Percentiles rank a stretch among this genome's conserved stretches.
Evolutionary conservation across 2,797 vertebrate species (phyloP).

Genomic region (Astyanax mexicanus): DNA sequence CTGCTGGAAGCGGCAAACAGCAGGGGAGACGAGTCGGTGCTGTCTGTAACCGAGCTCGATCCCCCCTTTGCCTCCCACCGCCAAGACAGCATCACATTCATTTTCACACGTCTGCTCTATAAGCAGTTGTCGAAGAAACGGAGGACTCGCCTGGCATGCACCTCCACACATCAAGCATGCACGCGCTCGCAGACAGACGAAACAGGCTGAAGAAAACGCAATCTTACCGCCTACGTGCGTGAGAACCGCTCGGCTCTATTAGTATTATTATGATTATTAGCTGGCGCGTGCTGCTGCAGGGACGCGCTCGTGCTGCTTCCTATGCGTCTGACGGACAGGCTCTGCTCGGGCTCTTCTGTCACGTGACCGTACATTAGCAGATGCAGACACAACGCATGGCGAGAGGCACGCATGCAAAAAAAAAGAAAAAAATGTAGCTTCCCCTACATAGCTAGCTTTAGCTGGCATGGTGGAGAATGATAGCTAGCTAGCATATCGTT

Average conservation of each 20-base stretch:
- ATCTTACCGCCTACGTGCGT: slow-evolving; percentile 63
- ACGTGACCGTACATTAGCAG: slow-evolving; percentile 62
- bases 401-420: neutral
- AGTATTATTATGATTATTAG: slow-evolving; percentile 50
- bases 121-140: slow-evolving; percentile 52
- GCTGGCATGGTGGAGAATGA: neutral
- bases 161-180: slow-evolving; percentile 49
- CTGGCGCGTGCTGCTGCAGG: slow-evolving; percentile 35
- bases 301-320: slow-evolving; percentile 63
- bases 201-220: slow-evolving; percentile 33
- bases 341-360: slow-evolving; percentile 52
- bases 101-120: slow-evolving; percentile 52
- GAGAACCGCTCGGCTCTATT: slow-evolving; percentile 51
- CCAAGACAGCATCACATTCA: slow-evolving; percentile 53
- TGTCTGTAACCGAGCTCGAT: too few relatives aligned
- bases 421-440: neutral
- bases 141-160: slow-evolving; percentile 40
- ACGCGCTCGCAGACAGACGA: slow-evolving; percentile 1
- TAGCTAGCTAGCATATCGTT: too few relatives aligned
- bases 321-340: slow-evolving; percentile 56
- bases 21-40: neutral
- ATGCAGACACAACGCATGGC: slow-evolving; percentile 16
- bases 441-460: too few relatives aligned
- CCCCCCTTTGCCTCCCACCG: slow-evolving; percentile 9
- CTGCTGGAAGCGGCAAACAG: neutral